Base-by-base conservation (phyloP, 2,888 invertebrate genomes). In the Andrena praecox region DNA sequence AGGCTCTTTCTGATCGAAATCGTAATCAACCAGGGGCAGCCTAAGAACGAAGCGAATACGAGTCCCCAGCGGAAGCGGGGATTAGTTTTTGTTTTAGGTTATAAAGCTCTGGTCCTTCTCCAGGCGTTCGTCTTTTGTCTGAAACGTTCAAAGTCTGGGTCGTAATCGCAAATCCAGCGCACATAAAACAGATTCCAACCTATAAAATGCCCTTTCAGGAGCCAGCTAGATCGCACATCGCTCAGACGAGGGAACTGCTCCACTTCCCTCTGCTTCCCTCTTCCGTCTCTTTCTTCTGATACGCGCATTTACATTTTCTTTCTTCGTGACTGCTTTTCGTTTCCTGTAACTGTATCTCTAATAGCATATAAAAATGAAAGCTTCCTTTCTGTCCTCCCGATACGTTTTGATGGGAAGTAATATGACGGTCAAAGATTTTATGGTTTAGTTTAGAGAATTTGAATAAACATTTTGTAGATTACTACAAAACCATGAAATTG, bases 131-230 rank as follows among this genome's bases (percentile, higher is more conserved):
- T 67, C 85, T 80, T 87, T 89, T 87, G 85, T 89, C 80, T 77
- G 88, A 71, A 85, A 71, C 85, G 83, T 81, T 70, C 71, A 83
- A 83, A 85, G 76, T 83, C 71, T n/a, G 70, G 88, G 88, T 90
- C 91, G 89, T 91, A 91, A 91, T 92, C 87, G 88, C 89, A 85
- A 90, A 90, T 91, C 88, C 88, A 82, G 79, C 78, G 77, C 85
- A 84, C 89, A 89, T 92, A 92, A 92, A 92, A 90, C 82, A 89
- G 90, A 92, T 92, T 92, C 90, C 84, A 86, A 90, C 82, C 90
- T 89, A 90, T 92, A 91, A 92, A 92, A 90, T 86, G 86, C 82
- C 80, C 86, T 85, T 87, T 80, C 68, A 64, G 86, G 82, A 88
- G 50, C 52, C 56, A 56, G 42, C 64, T 56, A 67, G 62, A 79